Evolutionary conservation across 2,113 vertebrate species (phyloP), one percentile per base, ranked within the genome.

Genomic region (Junco hyemalis): DNA sequence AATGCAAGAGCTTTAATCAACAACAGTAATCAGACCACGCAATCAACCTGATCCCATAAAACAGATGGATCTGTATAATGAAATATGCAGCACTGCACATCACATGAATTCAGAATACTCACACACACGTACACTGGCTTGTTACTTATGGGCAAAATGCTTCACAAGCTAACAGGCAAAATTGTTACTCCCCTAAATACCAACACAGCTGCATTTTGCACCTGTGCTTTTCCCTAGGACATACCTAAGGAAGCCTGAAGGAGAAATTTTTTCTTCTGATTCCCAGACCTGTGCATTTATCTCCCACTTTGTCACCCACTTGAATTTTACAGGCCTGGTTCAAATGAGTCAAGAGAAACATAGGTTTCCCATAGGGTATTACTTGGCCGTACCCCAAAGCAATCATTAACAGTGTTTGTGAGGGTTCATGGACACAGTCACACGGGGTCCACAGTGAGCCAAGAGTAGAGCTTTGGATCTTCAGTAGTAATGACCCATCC

Each of bases 171-270:
- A 51, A 47, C 33, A 63, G 44, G 48, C 5, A 44, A 64, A 88
- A 33, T 4, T 50, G 9, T 36, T 64, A 44, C 48, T 54, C 50
- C 1, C 0, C 1, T 40, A 78, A 84, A 81, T 21, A 74, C 0
- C 51, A 91, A 64, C 18, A 33, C 0, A 0, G 33, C 23, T 54
- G 24, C 35, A 38, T 59, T 50, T 77, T 50, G 25, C 47, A 42
- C 65, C 60, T 33, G 11, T 26, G 28, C 11, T 54, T 91, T 86
- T 87, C 51, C 29, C 16, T 31, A 59, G 29, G 53, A 38, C 21
- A 36, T 22, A 36, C 24, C 42, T 38, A 77, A 48, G 18, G 38
- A 86, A 76, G 24, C 36, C 22, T 48, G 14, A 60, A 61, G 6
- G 13, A 64, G 35, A 80, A 81, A 57, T 8, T 2, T 57, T 69